These are phyloP conservation scores for Altica lythri DNA, from an alignment of 2,888 invertebrate species.

Conservation along the genomic window DNA sequence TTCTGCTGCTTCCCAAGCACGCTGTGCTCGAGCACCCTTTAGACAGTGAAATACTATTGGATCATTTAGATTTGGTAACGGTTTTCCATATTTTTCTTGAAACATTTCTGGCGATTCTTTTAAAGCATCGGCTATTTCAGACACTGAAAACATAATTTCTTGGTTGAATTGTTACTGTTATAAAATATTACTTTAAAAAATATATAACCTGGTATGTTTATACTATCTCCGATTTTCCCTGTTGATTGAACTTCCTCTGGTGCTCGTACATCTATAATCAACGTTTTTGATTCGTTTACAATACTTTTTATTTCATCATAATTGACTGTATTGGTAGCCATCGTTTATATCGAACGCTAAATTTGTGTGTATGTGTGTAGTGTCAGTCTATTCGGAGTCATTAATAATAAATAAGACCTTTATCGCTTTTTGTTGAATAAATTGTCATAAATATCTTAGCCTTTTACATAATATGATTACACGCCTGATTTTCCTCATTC, in stretches of 20 bases:
- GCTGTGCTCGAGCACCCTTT: slow-evolving; percentile 8
- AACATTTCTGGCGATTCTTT: slow-evolving; percentile 1
- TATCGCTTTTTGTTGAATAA: too few relatives aligned
- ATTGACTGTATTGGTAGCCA: slow-evolving; percentile 15
- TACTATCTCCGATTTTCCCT: slow-evolving; percentile 72
- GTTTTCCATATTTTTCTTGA: slow-evolving; percentile 1
- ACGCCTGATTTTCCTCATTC: too few relatives aligned
- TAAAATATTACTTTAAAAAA: not conserved
- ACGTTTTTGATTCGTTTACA: slow-evolving; percentile 56
- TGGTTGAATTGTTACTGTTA: not conserved
- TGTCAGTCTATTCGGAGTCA: too few relatives aligned
- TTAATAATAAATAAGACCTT: too few relatives aligned
- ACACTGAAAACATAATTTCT: slow-evolving; percentile 6
- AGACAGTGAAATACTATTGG: slow-evolving; percentile 16
- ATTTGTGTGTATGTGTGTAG: too few relatives aligned
- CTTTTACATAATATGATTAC: too few relatives aligned
- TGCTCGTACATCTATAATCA: slow-evolving; percentile 77
- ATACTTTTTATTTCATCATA: slow-evolving; percentile 57
- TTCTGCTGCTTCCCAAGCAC: slow-evolving; percentile 7
- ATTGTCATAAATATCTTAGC: too few relatives aligned
- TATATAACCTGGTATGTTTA: slow-evolving; percentile 66
- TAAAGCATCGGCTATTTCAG: slow-evolving; percentile 1
- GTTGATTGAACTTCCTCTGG: slow-evolving; percentile 70
- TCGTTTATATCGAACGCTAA: too few relatives aligned
- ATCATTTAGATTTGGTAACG: not conserved